A percentile compares a stretch with the other conserved stretches of the same genome.
These are phyloP conservation scores for Neelides folsomi DNA, from an alignment of 2,888 invertebrate genomes.

Conservation along the genomic window DNA sequence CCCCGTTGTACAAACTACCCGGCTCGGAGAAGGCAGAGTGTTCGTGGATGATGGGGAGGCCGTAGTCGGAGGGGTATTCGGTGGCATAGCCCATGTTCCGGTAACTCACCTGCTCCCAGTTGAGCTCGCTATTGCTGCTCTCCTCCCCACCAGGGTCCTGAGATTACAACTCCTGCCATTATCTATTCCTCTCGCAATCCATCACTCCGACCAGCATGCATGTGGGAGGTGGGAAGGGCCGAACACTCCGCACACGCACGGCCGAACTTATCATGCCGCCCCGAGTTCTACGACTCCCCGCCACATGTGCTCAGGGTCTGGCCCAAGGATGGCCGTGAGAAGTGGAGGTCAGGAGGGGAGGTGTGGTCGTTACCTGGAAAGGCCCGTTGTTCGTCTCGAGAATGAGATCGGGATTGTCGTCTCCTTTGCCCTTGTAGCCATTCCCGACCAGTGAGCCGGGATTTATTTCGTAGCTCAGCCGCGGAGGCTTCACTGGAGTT, in stretches of 20 bases:
- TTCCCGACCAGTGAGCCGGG: constrained; percentile 30
- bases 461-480: constrained; percentile 33
- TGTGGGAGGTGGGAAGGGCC: too few species aligned
- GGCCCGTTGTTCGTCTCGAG: constrained; percentile 33
- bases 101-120: constrained; percentile 33
- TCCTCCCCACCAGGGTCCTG: constrained; percentile 30
- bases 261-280: not conserved
- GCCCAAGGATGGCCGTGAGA: too few species aligned
- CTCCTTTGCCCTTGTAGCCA: constrained; percentile 26
- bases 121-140: constrained; percentile 33
- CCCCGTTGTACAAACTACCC: constrained; percentile 40
- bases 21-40: constrained; percentile 32
- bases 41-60: constrained; percentile 49
- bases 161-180: not conserved
- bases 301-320: too few species aligned
- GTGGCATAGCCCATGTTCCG: constrained; percentile 31
- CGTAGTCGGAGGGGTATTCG: constrained; percentile 65
- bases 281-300: too few species aligned
- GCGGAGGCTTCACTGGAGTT: constrained; percentile 32
- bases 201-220: too few species aligned
- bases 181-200: too few species aligned
- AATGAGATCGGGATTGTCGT: constrained; percentile 41
- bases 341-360: too few species aligned
- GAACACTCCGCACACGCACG: not conserved
- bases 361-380: constrained; percentile 31